Percentiles rank a stretch among this genome's conserved stretches.
Evolutionary conservation across 2,113 vertebrate species (phyloP).

Genomic region (Odontophorus gujanensis): DNA sequence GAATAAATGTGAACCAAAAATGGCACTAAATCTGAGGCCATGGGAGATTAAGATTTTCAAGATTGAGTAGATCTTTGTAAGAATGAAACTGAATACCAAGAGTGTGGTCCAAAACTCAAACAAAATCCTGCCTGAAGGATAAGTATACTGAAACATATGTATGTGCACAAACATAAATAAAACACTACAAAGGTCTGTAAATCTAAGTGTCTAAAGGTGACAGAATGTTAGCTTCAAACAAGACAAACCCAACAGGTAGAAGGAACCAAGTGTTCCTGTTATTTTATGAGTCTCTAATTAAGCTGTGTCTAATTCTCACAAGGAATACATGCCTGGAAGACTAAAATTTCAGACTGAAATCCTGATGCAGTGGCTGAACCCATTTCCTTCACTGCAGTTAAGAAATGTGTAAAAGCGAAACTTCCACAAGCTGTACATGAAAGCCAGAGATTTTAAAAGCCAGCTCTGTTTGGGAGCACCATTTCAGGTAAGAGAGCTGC

Average conservation of each 20-base stretch:
- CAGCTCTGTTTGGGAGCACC: accelerated
- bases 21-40: neutral
- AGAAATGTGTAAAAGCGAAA: neutral
- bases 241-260: neutral
- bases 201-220: neutral
- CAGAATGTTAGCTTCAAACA: neutral
- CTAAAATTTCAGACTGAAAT: neutral
- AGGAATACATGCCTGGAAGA: neutral
- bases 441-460: neutral
- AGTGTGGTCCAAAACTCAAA: neutral
- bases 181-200: neutral
- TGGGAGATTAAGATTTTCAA: neutral
- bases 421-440: neutral
- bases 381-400: neutral
- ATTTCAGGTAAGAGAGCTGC: neutral
- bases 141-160: neutral
- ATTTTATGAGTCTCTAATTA: neutral
- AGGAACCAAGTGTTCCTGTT: neutral
- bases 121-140: neutral
- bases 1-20: neutral
- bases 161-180: neutral
- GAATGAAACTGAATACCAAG: neutral
- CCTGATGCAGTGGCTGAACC: neutral
- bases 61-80: neutral
- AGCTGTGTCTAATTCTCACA: neutral